Percentiles rank a stretch among this genome's conserved stretches.
These are phyloP conservation scores for Chrysolophus pictus DNA, from an alignment of 2,797 vertebrate species.

Conservation along the genomic window DNA sequence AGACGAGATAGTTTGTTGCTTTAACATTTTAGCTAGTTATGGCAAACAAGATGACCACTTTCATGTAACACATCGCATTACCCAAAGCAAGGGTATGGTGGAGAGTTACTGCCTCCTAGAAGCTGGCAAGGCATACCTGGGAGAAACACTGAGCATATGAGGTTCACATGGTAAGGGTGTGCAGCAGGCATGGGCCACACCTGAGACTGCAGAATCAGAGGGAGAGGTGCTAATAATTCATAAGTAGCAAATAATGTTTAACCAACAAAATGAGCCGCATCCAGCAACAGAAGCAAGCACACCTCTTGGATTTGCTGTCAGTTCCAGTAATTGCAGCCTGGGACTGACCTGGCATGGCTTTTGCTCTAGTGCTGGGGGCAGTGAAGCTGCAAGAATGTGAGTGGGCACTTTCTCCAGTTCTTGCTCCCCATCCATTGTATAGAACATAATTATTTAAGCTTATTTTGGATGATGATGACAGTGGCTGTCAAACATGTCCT, in stretches of 20 bases:
- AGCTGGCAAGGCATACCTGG: not conserved
- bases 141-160: not conserved
- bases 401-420: not conserved
- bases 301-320: not conserved
- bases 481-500: not conserved
- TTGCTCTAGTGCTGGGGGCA: not conserved
- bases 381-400: not conserved
- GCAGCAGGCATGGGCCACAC: not conserved
- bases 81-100: not conserved
- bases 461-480: not conserved
- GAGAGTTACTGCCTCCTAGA: not conserved
- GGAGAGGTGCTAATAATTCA: not conserved
- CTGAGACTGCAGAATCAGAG: not conserved
- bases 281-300: not conserved
- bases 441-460: not conserved
- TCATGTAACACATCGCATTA: not conserved
- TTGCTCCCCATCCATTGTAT: rapidly evolving
- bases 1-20: not conserved
- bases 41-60: not conserved
- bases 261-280: not conserved
- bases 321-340: not conserved
- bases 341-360: not conserved
- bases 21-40: not conserved
- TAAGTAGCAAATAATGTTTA: not conserved
- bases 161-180: rapidly evolving